Evolutionary conservation across 2,113 vertebrate genomes (phyloP), one percentile per base, ranked within the genome.

Genomic region (Pseudopodoces humilis): DNA sequence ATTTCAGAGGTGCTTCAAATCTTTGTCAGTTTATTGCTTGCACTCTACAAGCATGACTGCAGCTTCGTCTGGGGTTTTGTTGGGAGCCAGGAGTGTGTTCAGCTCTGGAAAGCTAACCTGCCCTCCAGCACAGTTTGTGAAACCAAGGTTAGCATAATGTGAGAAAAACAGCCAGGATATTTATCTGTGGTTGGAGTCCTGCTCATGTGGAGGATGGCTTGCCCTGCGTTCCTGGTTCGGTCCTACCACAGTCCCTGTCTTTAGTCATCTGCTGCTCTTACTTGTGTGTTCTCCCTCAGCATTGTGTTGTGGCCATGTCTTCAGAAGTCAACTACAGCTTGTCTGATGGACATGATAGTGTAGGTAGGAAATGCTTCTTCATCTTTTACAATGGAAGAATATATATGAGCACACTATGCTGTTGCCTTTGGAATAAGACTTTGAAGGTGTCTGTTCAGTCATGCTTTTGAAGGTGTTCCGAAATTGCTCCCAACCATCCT

Each of bases 401-500:
- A 60, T 55, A 55, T 49, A 21, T n/a, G 5, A 81, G 24, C 35
- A 56, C 15, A 7, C 70, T 76, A 1, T 4, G 11, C 39, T 62
- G 24, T 65, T 90, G 49, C 60, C 49, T 94, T 86, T 93, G 85
- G 88, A 90, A 80, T 58, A 77, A 31, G 67, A 20, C 79, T 92
- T 90, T 65, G 56, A 68, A 75, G 75, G 30, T 68, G 20, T 76
- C 47, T 93, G 75, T 77, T 85, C 49, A 77, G 88, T 37, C 63
- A 12, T 83, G 75, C 39, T 92, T 85, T 90, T 86, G 88, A 92
- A 92, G 71, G 27, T 88, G 39, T 83, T 76, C 64, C 81, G 76
- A 92, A 93, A 88, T 77, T 50, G 7, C 33, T 88, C 24, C 81
- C 52, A 83, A 2, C 44, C 39, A 3, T 86, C 58, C 23, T 92